These are phyloP conservation scores for Echiichthys vipera DNA, from an alignment of 2,797 vertebrate species.

Conservation along the genomic window DNA sequence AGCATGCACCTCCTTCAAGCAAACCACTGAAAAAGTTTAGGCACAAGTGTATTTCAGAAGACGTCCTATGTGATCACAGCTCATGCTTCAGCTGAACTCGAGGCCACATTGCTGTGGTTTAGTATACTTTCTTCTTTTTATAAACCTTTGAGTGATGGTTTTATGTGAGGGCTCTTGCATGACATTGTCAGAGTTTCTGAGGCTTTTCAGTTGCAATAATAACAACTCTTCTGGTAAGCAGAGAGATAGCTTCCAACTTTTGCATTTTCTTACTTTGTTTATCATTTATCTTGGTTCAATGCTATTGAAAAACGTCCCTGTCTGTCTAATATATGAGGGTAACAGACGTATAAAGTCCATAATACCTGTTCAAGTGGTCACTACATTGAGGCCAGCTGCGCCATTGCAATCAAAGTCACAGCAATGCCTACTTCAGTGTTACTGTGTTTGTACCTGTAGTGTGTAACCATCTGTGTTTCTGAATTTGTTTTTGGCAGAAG, in stretches of 20 bases:
- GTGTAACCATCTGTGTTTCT: slow-evolving; percentile 42
- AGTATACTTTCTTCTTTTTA: slow-evolving; percentile 27
- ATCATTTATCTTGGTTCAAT: slow-evolving; percentile 10
- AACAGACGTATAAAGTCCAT: background rate
- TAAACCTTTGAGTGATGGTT: slow-evolving; percentile 28
- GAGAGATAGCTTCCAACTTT: background rate
- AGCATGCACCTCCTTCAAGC: slow-evolving; percentile 18
- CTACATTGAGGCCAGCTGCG: background rate
- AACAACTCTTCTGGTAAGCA: background rate
- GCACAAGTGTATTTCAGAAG: slow-evolving; percentile 25
- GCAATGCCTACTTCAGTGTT: slow-evolving; percentile 1
- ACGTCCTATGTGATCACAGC: slow-evolving; percentile 31
- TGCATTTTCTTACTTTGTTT: background rate
- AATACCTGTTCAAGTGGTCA: slow-evolving; percentile 1
- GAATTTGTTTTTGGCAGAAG: slow-evolving; percentile 85
- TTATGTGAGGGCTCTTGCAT: background rate
- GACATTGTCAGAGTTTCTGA: slow-evolving; percentile 5
- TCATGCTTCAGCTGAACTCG: slow-evolving; percentile 19
- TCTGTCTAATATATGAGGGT: background rate
- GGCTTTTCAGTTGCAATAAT: background rate
- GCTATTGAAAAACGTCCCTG: background rate
- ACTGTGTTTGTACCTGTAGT: slow-evolving; percentile 18
- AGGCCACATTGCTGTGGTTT: slow-evolving; percentile 34
- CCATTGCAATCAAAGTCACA: slow-evolving; percentile 1
- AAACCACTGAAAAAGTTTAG: slow-evolving; percentile 24